A percentile compares a stretch with the other conserved stretches of the same genome.
Conservation (phyloP, 2,888 invertebrate species). For the Stenichneumon culpator region DNA sequence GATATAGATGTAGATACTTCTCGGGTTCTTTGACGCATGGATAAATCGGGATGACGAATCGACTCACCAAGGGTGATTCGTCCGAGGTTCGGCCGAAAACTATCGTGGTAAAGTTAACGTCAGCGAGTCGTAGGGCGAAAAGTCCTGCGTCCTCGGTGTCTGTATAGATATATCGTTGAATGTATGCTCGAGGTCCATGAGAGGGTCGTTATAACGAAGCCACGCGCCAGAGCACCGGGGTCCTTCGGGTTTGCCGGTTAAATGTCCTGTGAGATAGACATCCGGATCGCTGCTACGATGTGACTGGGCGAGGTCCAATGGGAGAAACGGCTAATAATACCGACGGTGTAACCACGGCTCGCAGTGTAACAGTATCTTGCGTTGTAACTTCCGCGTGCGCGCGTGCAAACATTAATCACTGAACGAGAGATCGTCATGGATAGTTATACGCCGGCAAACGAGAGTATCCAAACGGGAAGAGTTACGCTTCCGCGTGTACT, state of each 20-base stretch:
- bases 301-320: not conserved
- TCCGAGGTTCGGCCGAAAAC: constrained; percentile 28
- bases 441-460: not conserved
- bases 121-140: constrained; percentile 8
- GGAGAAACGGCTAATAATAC: constrained; percentile 38
- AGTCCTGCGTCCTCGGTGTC: constrained; percentile 26
- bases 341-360: constrained; percentile 2
- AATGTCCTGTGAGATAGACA: constrained; percentile 67
- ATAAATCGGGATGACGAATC: constrained; percentile 66
- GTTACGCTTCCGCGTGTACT: not conserved
- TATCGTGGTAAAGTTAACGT: constrained; percentile 19
- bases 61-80: constrained; percentile 54
- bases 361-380: not conserved
- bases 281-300: constrained; percentile 58
- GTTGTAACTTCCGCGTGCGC: constrained; percentile 42
- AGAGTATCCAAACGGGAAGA: not conserved
- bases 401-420: constrained; percentile 44
- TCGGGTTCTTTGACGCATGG: constrained; percentile 46
- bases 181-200: constrained; percentile 34
- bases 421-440: constrained; percentile 36
- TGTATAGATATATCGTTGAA: not conserved
- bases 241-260: constrained; percentile 61
- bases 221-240: constrained; percentile 21
- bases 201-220: constrained; percentile 61
- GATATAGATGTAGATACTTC: constrained; percentile 40